Percentiles rank a stretch among this genome's conserved stretches.
These are phyloP conservation scores for Drosophila ustulata DNA, from an alignment of 2,888 invertebrate genomes.

Conservation along the genomic window DNA sequence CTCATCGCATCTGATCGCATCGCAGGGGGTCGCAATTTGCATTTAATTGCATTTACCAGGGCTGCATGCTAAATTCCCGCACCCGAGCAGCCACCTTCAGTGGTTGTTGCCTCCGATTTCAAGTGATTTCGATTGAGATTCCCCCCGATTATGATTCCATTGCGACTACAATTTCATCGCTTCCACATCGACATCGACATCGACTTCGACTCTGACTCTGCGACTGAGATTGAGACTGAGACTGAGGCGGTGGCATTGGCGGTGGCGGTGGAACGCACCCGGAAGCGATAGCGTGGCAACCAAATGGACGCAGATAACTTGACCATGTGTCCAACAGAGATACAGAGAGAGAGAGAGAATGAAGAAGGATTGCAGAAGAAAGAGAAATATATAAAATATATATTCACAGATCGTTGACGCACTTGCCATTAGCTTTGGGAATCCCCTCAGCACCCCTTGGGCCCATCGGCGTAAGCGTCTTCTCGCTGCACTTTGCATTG, in stretches of 20 bases:
- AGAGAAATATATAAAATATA: conserved; percentile 14
- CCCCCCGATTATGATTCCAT: background rate
- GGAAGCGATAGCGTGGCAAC: conserved; percentile 53
- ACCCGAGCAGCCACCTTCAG: conserved; percentile 18
- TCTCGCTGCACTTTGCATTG: conserved; percentile 47
- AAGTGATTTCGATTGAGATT: background rate
- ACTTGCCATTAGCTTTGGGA: conserved; percentile 27
- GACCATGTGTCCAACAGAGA: conserved; percentile 39
- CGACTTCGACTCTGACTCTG: background rate
- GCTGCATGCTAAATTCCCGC: conserved; percentile 58
- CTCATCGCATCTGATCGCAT: conserved; percentile 2
- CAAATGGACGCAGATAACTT: conserved; percentile 47
- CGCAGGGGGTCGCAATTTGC: conserved; percentile 48
- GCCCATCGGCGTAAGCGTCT: conserved; percentile 9
- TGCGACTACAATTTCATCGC: background rate
- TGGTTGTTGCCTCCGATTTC: background rate
- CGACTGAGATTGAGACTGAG: background rate
- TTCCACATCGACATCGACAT: background rate
- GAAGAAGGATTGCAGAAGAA: conserved; percentile 7
- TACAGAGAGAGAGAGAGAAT: background rate
- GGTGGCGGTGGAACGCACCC: conserved; percentile 39
- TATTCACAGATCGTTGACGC: conserved; percentile 32
- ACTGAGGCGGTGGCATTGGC: conserved; percentile 16
- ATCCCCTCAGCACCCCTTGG: background rate
- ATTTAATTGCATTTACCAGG: conserved; percentile 71